A percentile compares a stretch with the other conserved stretches of the same genome.
Conservation (phyloP, 2,888 invertebrate species). For the Torymus tubicola region DNA sequence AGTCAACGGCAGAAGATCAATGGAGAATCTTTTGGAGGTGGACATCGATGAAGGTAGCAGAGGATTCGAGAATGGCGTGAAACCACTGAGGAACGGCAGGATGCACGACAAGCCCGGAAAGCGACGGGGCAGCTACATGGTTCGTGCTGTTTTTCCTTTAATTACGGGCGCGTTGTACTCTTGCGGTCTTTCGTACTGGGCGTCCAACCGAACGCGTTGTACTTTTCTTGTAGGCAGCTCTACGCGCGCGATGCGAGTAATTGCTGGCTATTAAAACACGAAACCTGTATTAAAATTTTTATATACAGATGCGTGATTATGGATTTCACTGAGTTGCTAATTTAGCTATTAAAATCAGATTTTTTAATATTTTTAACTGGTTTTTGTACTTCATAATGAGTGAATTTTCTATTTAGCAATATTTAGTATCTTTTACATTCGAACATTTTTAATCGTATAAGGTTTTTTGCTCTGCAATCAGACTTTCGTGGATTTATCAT, state of each 20-base stretch:
- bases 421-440: too few relatives aligned
- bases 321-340: neutral
- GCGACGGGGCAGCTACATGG: constrained; percentile 73
- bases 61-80: constrained; percentile 65
- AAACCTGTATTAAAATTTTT: constrained; percentile 4
- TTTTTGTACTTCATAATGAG: too few relatives aligned
- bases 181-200: too few relatives aligned
- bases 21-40: constrained; percentile 82
- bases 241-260: neutral
- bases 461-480: too few relatives aligned
- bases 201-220: too few relatives aligned
- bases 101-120: constrained; percentile 64
- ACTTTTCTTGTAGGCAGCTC: too few relatives aligned
- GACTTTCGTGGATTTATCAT: too few relatives aligned
- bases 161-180: too few relatives aligned
- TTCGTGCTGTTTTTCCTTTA: constrained; percentile 62
- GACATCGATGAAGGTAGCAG: constrained; percentile 62
- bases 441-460: too few relatives aligned
- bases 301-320: neutral
- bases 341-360: neutral
- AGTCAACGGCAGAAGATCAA: constrained; percentile 81
- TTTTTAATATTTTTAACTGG: neutral
- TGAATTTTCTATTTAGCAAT: too few relatives aligned
- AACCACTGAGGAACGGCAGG: constrained; percentile 62
- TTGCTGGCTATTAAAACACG: neutral